Evolutionary conservation across 2,888 invertebrate species (phyloP), one percentile per base, ranked within the genome.

Genomic region (Sinelater perroti): DNA sequence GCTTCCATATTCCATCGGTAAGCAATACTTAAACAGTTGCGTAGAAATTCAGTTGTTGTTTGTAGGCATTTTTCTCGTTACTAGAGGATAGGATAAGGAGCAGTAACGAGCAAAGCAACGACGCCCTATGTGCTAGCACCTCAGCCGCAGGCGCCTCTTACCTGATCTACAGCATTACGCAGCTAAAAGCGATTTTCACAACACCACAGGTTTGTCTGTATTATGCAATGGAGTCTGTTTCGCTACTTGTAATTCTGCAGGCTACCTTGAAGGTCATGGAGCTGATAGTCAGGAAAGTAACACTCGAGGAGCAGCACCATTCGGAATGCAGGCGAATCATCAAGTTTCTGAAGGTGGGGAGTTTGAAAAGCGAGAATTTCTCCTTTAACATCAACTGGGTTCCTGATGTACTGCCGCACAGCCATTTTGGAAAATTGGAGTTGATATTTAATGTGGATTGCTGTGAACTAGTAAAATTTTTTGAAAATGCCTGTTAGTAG

Each of bases 331-430:
- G 33, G 17, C 30, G 33, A 21, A 7, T 13, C 10, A 14, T 42
- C 10, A 45, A 18, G 5, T 54, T 36, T 20, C 11, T 54, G 6
- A 45, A 54, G 30, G 28, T 54, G 4, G 53, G 53, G 8, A 2
- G 11, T n/a, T 14, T 11, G 11, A 35, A 45, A 17, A 45, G 10
- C 30, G 47, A 28, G n/a, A 13, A 18, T 21, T 3, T 5, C 30
- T 38, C 20, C 8, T 86, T 91, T 70, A 78, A 86, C 18, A 85
- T 92, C 33, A 88, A 90, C 72, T 92, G 91, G 91, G 86, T 87
- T 56, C 89, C 90, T 0, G 86, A 88, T 70, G 84, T 89, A 50
- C 79, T 88, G 46, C 87, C 87, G 3, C 79, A 83, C 61, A 86
- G 87, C 24, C 83, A 85, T 67, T 85, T 90, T 61, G 91, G 91